A percentile compares a stretch with the other conserved stretches of the same genome.
Conservation (phyloP, 2,113 vertebrate genomes). For the Columbina picui region DNA sequence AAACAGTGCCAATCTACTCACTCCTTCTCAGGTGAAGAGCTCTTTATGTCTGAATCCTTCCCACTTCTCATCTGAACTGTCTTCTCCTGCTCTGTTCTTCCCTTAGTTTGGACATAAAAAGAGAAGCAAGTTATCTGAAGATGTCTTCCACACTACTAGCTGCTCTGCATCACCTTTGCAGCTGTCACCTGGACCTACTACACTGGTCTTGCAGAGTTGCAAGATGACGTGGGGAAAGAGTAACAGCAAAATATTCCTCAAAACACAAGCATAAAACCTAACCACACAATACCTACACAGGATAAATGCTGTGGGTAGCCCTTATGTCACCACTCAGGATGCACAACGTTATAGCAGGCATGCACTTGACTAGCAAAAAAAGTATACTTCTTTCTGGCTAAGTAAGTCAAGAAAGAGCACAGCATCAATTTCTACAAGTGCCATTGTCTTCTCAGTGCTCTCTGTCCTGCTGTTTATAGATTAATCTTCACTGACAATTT, state of each 20-base stretch:
- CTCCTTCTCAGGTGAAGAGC: background rate
- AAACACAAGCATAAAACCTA: background rate
- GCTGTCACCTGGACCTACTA: background rate
- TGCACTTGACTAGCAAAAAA: background rate
- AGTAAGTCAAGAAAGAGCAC: background rate
- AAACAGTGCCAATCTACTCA: background rate
- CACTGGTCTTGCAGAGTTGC: background rate
- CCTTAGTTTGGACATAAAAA: background rate
- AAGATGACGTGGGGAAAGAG: background rate
- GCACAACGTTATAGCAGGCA: background rate
- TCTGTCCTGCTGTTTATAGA: background rate
- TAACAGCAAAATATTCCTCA: background rate
- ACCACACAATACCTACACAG: background rate
- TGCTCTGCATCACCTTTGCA: background rate
- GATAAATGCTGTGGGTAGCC: background rate
- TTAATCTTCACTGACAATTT: background rate
- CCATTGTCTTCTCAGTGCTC: background rate
- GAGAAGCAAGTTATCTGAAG: background rate
- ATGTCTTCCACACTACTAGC: fast-evolving
- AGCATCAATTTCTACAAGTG: background rate
- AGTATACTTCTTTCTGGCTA: background rate
- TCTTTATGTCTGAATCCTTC: background rate
- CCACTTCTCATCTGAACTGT: background rate
- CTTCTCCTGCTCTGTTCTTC: background rate
- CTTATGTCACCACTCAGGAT: background rate